phyloP scores from a whole-genome alignment of 1,140 invertebrate genomes.

The Temnothorax longispinosus region DNA sequence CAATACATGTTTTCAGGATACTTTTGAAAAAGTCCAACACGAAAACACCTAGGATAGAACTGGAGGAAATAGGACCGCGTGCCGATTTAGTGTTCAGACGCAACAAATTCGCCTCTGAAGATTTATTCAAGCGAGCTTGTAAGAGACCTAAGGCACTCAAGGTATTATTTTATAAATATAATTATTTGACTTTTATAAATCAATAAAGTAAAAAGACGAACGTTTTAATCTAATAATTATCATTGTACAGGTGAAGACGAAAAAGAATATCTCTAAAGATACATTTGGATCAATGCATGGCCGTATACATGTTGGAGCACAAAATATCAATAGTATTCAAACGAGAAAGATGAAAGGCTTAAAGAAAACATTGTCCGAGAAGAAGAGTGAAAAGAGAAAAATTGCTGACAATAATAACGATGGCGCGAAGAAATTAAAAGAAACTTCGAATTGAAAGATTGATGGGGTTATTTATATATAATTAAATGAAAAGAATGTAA shows the following conservation, averaged over 20 bases:
- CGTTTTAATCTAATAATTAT: constrained; percentile 9
- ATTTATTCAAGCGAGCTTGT: constrained; percentile 95
- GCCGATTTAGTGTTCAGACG: constrained; percentile 94
- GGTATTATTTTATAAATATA: constrained; percentile 81
- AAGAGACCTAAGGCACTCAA: constrained; percentile 94
- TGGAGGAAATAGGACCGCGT: constrained; percentile 98
- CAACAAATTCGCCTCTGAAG: constrained; percentile 95
- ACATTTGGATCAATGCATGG: constrained; percentile 95
- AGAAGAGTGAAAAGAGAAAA: constrained; percentile 87
- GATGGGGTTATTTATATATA: not conserved
- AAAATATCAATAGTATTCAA: constrained; percentile 94
- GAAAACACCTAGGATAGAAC: constrained; percentile 94
- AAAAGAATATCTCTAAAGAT: constrained; percentile 96
- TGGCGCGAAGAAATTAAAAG: constrained; percentile 72
- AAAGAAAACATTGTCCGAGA: constrained; percentile 91
- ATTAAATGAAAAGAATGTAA: not conserved
- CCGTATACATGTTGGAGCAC: constrained; percentile 96
- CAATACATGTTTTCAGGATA: constrained; percentile 87
- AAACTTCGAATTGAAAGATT: constrained; percentile 25
- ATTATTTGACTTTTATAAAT: constrained; percentile 9
- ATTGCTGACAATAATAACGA: constrained; percentile 81
- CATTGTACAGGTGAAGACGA: constrained; percentile 88
- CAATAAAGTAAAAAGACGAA: not conserved
- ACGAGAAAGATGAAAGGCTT: constrained; percentile 98
- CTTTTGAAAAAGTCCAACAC: constrained; percentile 96